These are phyloP conservation scores for Drosophila bocki DNA, from an alignment of 1,140 invertebrate species.

Conservation along the genomic window DNA sequence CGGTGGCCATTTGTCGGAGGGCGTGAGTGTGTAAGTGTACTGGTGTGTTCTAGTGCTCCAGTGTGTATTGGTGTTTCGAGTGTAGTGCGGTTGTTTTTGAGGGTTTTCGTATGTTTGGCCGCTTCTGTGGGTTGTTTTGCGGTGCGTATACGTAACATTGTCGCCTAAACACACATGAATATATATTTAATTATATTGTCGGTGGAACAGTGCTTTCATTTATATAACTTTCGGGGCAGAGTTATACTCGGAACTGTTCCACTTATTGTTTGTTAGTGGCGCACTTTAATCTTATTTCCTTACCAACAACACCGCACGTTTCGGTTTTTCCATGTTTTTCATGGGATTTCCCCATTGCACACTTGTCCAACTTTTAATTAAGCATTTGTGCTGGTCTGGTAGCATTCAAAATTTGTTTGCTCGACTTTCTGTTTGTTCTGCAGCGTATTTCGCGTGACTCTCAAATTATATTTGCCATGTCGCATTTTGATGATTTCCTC, in stretches of 20 bases:
- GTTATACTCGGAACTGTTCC: conserved; percentile 24
- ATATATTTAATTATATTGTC: conserved; percentile 73
- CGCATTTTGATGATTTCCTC: conserved; percentile 40
- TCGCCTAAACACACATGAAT: conserved; percentile 25
- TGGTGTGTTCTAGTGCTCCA: conserved; percentile 22
- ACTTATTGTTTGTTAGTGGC: conserved; percentile 36
- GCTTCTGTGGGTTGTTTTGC: conserved; percentile 60
- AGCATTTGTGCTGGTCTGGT: conserved; percentile 47
- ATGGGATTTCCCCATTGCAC: conserved; percentile 20
- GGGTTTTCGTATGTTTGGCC: conserved; percentile 63
- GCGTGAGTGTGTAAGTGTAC: conserved; percentile 13
- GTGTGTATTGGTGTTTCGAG: conserved; percentile 58
- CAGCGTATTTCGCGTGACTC: conserved; percentile 20
- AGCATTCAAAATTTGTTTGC: conserved; percentile 42
- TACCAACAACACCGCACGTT: conserved; percentile 24
- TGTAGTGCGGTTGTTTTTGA: conserved; percentile 69
- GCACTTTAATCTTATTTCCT: conserved; percentile 45
- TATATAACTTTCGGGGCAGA: conserved; percentile 37
- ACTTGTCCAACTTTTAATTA: conserved; percentile 67
- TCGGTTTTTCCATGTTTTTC: conserved; percentile 25
- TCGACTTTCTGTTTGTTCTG: conserved; percentile 30
- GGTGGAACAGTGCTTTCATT: conserved; percentile 18
- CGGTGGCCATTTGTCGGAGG: conserved; percentile 55
- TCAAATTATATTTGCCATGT: conserved; percentile 50
- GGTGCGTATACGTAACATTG: conserved; percentile 61